phyloP scores from a whole-genome alignment of 1,140 invertebrate genomes.

The Hesperophylax magnus region DNA sequence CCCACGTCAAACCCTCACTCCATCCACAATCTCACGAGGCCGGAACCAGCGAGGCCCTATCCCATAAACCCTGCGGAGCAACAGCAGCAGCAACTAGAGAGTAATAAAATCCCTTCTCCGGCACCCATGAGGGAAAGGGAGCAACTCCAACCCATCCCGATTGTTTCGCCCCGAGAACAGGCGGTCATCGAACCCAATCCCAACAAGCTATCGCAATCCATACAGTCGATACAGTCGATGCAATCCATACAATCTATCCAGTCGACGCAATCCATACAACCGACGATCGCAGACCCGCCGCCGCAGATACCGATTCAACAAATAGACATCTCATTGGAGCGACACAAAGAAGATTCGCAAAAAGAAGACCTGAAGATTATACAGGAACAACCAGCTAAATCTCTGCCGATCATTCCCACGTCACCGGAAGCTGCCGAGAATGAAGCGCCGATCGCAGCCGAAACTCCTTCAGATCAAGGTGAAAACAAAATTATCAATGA shows the following conservation, averaged over 20 bases:
- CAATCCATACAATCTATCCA: no score
- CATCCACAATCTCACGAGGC: constrained; percentile 52
- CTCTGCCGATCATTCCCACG: background rate
- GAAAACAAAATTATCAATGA: constrained; percentile 22
- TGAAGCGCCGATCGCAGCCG: background rate
- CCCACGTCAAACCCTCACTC: constrained; percentile 52
- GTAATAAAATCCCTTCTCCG: constrained; percentile 16
- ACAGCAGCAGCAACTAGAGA: constrained; percentile 10
- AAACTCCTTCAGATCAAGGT: constrained; percentile 36
- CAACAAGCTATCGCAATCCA: background rate
- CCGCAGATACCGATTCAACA: constrained; percentile 18
- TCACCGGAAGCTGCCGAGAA: background rate
- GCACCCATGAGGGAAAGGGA: background rate
- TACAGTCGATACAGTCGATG: no score
- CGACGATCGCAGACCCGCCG: background rate
- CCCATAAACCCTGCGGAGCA: constrained; percentile 23
- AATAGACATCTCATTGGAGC: constrained; percentile 18
- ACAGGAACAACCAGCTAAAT: background rate
- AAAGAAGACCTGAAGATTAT: constrained; percentile 37
- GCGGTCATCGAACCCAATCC: constrained; percentile 17
- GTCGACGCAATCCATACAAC: constrained; percentile 7
- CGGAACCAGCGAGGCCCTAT: constrained; percentile 41
- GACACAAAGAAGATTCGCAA: constrained; percentile 41
- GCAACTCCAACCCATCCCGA: background rate
- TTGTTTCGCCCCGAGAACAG: constrained; percentile 28